Conservation (phyloP, 2,113 vertebrate species). For the Fregetta grallaria region DNA sequence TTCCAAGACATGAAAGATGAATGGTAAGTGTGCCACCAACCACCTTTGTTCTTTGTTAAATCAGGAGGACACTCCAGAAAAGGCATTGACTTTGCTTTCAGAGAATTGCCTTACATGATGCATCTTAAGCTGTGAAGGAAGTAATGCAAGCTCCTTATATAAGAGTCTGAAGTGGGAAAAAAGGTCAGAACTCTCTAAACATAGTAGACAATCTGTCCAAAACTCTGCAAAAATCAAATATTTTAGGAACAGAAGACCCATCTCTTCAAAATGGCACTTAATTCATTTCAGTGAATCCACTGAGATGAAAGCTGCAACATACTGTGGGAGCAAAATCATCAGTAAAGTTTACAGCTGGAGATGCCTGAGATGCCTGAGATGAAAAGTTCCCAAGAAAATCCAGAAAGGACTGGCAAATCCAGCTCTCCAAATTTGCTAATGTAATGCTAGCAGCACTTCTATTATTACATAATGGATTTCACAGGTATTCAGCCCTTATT, state of each 20-base stretch:
- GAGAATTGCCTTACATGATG: background rate
- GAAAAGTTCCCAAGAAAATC: slow-evolving; percentile 23
- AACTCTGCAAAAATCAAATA: background rate
- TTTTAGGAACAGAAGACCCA: background rate
- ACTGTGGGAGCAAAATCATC: background rate
- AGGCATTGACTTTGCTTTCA: background rate
- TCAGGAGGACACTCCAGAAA: background rate
- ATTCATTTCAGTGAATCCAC: background rate
- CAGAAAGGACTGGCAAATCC: background rate
- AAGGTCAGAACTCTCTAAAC: background rate
- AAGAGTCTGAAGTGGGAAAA: background rate
- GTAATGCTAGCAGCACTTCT: background rate
- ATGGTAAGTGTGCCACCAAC: background rate
- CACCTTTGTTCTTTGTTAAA: background rate
- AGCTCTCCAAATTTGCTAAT: background rate
- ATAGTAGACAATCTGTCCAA: background rate
- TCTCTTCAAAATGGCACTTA: background rate
- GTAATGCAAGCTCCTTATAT: background rate
- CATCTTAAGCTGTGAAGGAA: background rate
- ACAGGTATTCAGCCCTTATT: background rate
- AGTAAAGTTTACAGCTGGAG: background rate
- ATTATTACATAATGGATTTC: background rate
- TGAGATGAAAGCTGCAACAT: background rate
- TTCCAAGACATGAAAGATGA: background rate
- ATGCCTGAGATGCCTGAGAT: background rate